Base-by-base conservation (phyloP, 2,888 invertebrate species). In the Pantelozetes paolii region DNA sequence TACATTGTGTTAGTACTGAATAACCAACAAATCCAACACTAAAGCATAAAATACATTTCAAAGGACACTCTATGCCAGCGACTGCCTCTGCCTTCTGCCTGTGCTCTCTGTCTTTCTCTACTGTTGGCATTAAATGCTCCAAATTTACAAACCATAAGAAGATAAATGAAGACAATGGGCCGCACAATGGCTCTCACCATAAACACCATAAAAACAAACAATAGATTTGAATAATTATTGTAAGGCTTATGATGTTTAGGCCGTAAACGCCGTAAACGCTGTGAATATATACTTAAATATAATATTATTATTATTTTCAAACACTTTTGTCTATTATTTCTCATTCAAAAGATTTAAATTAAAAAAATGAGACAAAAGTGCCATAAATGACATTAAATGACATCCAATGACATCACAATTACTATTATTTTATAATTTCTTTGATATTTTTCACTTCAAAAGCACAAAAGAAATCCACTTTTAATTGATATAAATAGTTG, bases 91-190 rank as follows among this genome's bases (percentile, higher is more conserved):
- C 18, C 13, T 36, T 36, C 36, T 36, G 6, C 11, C 36, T 36
- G 36, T 36, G 5, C 36, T 36, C 36, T 36, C 36, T 36, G 50
- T n/a, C 50, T 18, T 5, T 18, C 57, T 57, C 23, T 8, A 8
- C 57, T 57, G 13, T 57, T 57, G 57, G 13, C 62, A 62, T 26
- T 62, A 62, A 28, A 62, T 62, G 30, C 32, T 62, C 32, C 30
- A 62, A 62, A 62, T 62, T 62, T 62, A 62, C 62, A 62, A 28
- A 62, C 62, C 62, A 62, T 62, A 62, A 62, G 30, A 62, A 62
- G 62, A 62, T 62, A 62, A 62, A 62, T 62, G 62, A 62, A 62
- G 18, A 62, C 62, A 62, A 62, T 57, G 32, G 32, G 62, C 11
- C 30, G 28, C 28, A 62, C n/a, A n/a, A n/a, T n/a, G n/a, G n/a